Conservation (phyloP, 2,113 vertebrate genomes). For the Dermatemys mawii region DNA sequence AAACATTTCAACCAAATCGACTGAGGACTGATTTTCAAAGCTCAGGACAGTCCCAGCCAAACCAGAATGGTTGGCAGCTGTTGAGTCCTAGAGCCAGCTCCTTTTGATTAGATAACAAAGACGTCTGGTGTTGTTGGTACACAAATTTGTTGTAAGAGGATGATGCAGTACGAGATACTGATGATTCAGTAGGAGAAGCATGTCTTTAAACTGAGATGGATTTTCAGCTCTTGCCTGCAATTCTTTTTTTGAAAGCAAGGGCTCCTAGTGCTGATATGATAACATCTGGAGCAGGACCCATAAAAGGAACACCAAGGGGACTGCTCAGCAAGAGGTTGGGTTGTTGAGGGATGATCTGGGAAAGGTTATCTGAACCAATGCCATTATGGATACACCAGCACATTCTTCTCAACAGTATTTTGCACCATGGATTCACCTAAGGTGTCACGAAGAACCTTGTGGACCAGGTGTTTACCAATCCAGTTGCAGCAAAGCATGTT, state of each 20-base stretch:
- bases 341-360: neutral
- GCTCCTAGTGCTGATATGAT: too few relatives aligned
- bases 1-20: neutral
- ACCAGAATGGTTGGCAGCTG: neutral
- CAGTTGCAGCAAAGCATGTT: neutral
- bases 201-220: neutral
- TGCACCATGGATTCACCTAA: neutral
- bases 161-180: neutral
- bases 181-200: neutral
- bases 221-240: neutral
- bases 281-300: too few relatives aligned
- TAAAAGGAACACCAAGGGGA: neutral
- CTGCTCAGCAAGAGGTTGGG: neutral
- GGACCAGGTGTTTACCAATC: neutral
- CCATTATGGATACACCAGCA: neutral
- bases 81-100: neutral
- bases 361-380: neutral
- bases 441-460: neutral
- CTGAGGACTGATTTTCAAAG: neutral
- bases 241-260: neutral
- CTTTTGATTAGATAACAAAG: neutral
- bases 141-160: neutral
- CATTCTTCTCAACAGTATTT: neutral
- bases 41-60: neutral
- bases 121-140: neutral